Conservation (phyloP, 2,797 vertebrate species). For the Oryzias sinensis region DNA sequence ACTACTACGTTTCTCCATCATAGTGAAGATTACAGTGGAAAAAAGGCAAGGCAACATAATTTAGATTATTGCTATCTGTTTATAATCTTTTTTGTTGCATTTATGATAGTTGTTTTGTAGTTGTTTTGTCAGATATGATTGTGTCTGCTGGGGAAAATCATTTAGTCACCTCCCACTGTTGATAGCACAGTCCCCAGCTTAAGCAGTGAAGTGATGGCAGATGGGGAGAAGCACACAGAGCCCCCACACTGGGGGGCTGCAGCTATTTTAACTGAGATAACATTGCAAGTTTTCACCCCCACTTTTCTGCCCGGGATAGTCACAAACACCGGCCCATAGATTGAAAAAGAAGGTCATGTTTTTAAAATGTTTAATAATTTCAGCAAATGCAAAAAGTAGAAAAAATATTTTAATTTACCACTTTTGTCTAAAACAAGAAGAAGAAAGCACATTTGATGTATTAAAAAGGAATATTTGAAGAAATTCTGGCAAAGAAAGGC, state of each 20-base stretch:
- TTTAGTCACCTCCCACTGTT: constrained; percentile 38
- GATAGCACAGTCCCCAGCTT: constrained; percentile 35
- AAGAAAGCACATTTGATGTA: neutral
- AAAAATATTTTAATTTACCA: neutral
- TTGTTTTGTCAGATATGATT: constrained; percentile 1
- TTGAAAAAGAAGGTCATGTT: constrained; percentile 11
- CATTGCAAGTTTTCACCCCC: constrained; percentile 41
- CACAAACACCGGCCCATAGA: constrained; percentile 38
- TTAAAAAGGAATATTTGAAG: too few relatives aligned
- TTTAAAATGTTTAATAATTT: neutral
- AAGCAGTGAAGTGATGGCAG: constrained; percentile 59
- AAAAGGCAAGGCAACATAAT: too few relatives aligned
- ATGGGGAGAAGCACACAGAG: constrained; percentile 31
- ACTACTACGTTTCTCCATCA: too few relatives aligned
- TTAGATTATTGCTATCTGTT: too few relatives aligned
- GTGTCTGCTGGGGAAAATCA: constrained; percentile 37
- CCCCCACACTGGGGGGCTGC: constrained; percentile 21
- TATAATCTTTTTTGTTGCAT: neutral
- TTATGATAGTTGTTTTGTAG: neutral
- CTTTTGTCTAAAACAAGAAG: neutral
- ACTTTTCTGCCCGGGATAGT: constrained; percentile 31
- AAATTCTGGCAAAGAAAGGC: too few relatives aligned
- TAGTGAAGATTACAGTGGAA: too few relatives aligned
- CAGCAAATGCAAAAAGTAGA: neutral
- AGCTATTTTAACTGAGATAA: constrained; percentile 55